Percentiles rank a stretch among this genome's conserved stretches.
These are phyloP conservation scores for Rhinoraja longicauda DNA, from an alignment of 2,797 vertebrate species.

Conservation along the genomic window DNA sequence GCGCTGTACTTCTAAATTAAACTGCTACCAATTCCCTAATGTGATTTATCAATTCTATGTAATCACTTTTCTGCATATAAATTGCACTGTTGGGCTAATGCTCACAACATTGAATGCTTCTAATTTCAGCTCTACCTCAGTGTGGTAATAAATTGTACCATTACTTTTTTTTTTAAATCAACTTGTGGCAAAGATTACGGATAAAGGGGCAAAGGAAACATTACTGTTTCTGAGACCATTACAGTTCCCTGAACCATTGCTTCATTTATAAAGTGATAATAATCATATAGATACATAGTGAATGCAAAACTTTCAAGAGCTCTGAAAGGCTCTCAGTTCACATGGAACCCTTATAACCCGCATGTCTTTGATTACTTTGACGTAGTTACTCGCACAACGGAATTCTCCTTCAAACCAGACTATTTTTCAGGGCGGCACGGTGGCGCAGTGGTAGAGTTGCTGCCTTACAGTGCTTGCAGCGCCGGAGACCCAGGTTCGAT, in stretches of 20 bases:
- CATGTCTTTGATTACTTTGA: not conserved
- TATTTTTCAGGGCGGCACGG: no score
- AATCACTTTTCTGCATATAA: not conserved
- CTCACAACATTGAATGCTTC: not conserved
- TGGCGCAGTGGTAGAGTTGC: no score
- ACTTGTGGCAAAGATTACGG: not conserved
- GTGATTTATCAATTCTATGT: not conserved
- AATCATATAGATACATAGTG: not conserved
- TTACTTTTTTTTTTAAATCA: not conserved
- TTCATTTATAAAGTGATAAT: constrained; percentile 2
- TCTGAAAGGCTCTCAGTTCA: not conserved
- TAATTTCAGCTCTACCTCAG: not conserved
- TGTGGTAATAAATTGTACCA: not conserved
- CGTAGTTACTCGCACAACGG: not conserved
- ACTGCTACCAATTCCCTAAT: constrained; percentile 13
- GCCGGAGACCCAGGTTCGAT: no score
- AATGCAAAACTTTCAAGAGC: not conserved
- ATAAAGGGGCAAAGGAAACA: not conserved
- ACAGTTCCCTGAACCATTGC: not conserved
- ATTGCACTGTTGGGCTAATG: constrained; percentile 1
- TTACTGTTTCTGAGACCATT: not conserved
- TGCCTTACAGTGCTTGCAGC: no score
- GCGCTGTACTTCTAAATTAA: no score
- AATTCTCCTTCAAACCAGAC: no score
- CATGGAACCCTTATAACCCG: no score